Base-by-base conservation (phyloP, 2,888 invertebrate species). In the Lepidocyrtinus sp. region DNA sequence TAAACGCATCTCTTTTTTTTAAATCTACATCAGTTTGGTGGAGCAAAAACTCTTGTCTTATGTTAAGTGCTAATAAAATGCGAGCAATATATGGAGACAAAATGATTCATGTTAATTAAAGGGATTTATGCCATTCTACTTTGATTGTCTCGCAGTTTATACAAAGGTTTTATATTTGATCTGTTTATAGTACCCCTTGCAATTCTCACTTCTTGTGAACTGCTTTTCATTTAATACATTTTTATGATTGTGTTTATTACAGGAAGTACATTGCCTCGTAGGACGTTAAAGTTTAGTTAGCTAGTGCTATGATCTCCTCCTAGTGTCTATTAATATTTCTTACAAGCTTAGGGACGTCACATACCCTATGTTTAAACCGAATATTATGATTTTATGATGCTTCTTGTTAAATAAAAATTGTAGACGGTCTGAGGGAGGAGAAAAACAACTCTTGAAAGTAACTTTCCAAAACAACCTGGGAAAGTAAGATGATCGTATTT, bases 201-300 rank as follows among this genome's bases (percentile, higher is more conserved):
- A 63, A 55, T 17, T 19, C 55, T 24, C 24, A 3, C n/a, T 25
- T 50, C 17, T 15, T 12, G 17, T 50, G 50, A 2, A 50, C 2
- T 12, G 50, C 5, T 50, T 50, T 50, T 12, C 50, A 50, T 12
- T 2, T n/a, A 12, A 50, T 5, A 59, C 36, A 61, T 26, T 59
- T 71, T 74, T 63, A 63, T 26, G 63, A 15, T n/a, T 22, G 50
- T 72, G 68, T 67, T 78, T 72, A 78, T 72, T 67, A 71, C 77
- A 78, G 77, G 77, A 78, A 78, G 72, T 72, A 50, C 2, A 2
- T n/a, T n/a, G n/a, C n/a, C n/a, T n/a, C n/a, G n/a, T n/a, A n/a
- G n/a, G n/a, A n/a, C n/a, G n/a, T n/a, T n/a, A n/a, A n/a, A n/a
- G n/a, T n/a, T n/a, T n/a, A n/a, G n/a, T n/a, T n/a, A n/a, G n/a